Evolutionary conservation across 2,888 invertebrate genomes (phyloP).

Genomic region (Melanostoma mellinum): DNA sequence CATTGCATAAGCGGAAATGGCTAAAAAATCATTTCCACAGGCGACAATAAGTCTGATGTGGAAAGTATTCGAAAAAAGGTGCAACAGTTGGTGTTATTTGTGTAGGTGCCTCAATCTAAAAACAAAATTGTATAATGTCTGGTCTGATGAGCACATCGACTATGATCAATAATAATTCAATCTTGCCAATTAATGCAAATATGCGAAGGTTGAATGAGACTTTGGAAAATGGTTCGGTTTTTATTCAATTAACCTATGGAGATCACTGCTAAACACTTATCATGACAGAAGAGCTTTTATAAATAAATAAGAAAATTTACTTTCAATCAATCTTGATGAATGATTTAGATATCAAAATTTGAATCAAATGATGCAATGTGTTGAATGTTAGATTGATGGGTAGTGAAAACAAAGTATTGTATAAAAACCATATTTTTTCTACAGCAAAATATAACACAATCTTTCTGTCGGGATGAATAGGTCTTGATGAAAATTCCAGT

Average conservation of each 20-base stretch:
- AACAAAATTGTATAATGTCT: not conserved
- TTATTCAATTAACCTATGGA: conserved; percentile 56
- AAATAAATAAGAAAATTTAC: conserved; percentile 21
- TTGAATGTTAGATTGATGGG: too few relatives aligned
- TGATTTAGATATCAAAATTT: too few relatives aligned
- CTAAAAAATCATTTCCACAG: not conserved
- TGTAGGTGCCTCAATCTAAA: not conserved
- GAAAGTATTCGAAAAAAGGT: not conserved
- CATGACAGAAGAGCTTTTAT: conserved; percentile 13
- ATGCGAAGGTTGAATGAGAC: conserved; percentile 28
- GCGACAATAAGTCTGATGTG: conserved; percentile 14
- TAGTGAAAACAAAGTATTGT: too few relatives aligned
- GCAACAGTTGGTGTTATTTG: too few relatives aligned
- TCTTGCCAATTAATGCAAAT: conserved; percentile 54
- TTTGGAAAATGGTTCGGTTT: conserved; percentile 17
- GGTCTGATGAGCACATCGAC: conserved; percentile 1
- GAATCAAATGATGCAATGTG: too few relatives aligned
- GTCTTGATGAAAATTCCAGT: too few relatives aligned
- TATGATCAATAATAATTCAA: conserved; percentile 40
- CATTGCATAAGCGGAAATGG: conserved; percentile 6
- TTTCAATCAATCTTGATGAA: conserved; percentile 6
- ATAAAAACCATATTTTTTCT: too few relatives aligned
- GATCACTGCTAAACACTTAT: conserved; percentile 5
- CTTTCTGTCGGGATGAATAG: too few relatives aligned
- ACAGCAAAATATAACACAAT: too few relatives aligned